A percentile compares a stretch with the other conserved stretches of the same genome.
phyloP scores from a whole-genome alignment of 2,888 invertebrate species.

The Blastobasis lacticolella region DNA sequence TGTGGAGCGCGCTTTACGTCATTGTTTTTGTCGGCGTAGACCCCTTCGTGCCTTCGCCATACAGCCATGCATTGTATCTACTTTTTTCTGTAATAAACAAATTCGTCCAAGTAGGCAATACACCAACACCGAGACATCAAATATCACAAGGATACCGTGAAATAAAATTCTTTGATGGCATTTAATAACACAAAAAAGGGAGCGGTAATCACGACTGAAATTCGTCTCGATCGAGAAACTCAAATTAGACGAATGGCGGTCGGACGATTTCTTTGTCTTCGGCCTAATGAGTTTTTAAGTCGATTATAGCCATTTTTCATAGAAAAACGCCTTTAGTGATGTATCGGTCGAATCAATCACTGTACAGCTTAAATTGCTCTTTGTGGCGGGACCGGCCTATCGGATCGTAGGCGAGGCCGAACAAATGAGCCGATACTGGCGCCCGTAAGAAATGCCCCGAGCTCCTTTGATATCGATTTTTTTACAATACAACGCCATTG shows the following conservation, averaged over 20 bases:
- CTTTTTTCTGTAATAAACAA: background rate
- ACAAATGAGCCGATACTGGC: slow-evolving; percentile 40
- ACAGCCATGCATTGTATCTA: too few relatives aligned
- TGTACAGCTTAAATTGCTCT: slow-evolving; percentile 62
- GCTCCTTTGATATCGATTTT: slow-evolving; percentile 15
- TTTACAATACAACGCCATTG: slow-evolving; percentile 2
- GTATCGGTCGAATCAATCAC: slow-evolving; percentile 72
- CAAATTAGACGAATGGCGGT: slow-evolving; percentile 69
- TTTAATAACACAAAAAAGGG: slow-evolving; percentile 54
- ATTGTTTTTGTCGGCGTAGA: background rate
- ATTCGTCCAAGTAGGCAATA: background rate
- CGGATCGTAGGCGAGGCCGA: slow-evolving; percentile 42
- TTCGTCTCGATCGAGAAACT: slow-evolving; percentile 69
- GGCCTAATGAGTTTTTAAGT: slow-evolving; percentile 74
- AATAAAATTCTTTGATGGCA: slow-evolving; percentile 45
- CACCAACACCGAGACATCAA: slow-evolving; percentile 17
- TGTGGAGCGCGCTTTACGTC: background rate
- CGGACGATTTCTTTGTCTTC: slow-evolving; percentile 70
- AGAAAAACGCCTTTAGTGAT: slow-evolving; percentile 74
- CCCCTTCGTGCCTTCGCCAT: too few relatives aligned
- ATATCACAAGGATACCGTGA: slow-evolving; percentile 28
- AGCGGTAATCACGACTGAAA: slow-evolving; percentile 57
- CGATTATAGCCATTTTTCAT: slow-evolving; percentile 75
- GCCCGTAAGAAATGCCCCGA: slow-evolving; percentile 15
- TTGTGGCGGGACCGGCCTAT: slow-evolving; percentile 46